A percentile compares a stretch with the other conserved stretches of the same genome.
Conservation (phyloP, 2,113 vertebrate genomes). For the Microtus richardsoni region DNA sequence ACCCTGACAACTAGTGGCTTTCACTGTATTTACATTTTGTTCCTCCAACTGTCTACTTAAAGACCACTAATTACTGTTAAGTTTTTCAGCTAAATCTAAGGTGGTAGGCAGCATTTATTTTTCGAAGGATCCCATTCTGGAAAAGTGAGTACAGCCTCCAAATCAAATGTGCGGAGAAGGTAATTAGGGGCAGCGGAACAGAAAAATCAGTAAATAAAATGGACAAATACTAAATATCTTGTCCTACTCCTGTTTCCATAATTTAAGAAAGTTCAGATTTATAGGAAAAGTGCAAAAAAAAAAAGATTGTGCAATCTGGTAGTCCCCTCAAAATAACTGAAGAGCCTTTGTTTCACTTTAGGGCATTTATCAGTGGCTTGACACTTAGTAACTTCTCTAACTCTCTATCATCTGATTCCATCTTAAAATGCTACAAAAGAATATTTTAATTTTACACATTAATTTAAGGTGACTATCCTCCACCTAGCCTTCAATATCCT, state of each 20-base stretch:
- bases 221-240: slow-evolving; percentile 63
- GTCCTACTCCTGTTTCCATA: slow-evolving; percentile 65
- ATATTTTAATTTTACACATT: slow-evolving; percentile 17
- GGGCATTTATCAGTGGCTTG: not conserved
- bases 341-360: slow-evolving; percentile 37
- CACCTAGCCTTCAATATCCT: not conserved
- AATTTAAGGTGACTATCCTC: not conserved
- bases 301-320: slow-evolving; percentile 9
- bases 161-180: not conserved
- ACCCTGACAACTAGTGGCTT: not conserved
- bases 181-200: slow-evolving; percentile 59
- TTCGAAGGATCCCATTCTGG: slow-evolving; percentile 68
- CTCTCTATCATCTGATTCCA: slow-evolving; percentile 4
- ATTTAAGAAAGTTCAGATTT: slow-evolving; percentile 57
- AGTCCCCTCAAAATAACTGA: slow-evolving; percentile 15
- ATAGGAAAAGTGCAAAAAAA: slow-evolving; percentile 57
- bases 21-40: not conserved
- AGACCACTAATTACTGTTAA: not conserved
- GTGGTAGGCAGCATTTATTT: slow-evolving; percentile 67
- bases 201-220: slow-evolving; percentile 70
- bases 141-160: slow-evolving; percentile 68
- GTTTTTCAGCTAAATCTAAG: slow-evolving; percentile 69
- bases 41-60: not conserved
- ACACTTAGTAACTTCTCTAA: slow-evolving; percentile 35
- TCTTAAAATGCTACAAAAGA: slow-evolving; percentile 52